These are phyloP conservation scores for Drosophila carrolli DNA, from an alignment of 1,140 invertebrate genomes.

Conservation along the genomic window DNA sequence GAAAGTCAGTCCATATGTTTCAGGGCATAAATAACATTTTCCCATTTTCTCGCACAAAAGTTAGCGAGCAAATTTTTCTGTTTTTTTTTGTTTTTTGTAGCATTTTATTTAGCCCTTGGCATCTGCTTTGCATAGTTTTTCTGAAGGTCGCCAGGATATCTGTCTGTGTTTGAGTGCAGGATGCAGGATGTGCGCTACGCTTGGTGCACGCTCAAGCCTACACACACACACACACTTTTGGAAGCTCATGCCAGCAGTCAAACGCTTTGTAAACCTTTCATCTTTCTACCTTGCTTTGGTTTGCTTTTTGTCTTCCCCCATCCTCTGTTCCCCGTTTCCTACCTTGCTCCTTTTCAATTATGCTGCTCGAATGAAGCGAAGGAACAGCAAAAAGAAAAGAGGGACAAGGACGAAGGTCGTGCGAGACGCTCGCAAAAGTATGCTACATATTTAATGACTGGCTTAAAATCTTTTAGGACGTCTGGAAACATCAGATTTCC, in stretches of 20 bases:
- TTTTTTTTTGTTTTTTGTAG: conserved; percentile 11
- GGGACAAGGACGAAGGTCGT: conserved; percentile 65
- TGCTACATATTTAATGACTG: conserved; percentile 58
- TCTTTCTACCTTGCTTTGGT: conserved; percentile 43
- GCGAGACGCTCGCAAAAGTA: conserved; percentile 66
- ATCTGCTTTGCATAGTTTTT: conserved; percentile 38
- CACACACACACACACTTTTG: conserved; percentile 7
- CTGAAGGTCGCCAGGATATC: conserved; percentile 57
- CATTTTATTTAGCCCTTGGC: conserved; percentile 24
- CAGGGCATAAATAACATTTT: conserved; percentile 7
- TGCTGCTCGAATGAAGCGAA: conserved; percentile 71
- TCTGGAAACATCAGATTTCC: conserved; percentile 20
- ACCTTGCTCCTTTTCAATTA: conserved; percentile 61
- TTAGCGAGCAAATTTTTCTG: conserved; percentile 20
- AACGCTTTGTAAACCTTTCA: conserved; percentile 58
- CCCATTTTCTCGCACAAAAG: conserved; percentile 7
- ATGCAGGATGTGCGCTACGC: conserved; percentile 61
- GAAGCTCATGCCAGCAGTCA: conserved; percentile 28
- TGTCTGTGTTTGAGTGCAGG: conserved; percentile 31
- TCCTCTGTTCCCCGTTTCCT: conserved; percentile 4
- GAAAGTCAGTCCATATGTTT: conserved; percentile 11
- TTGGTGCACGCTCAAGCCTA: conserved; percentile 61
- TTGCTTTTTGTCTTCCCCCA: conserved; percentile 35
- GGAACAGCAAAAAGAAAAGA: conserved; percentile 19
- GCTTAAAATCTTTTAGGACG: conserved; percentile 17